Percentiles rank a stretch among this genome's conserved stretches.
phyloP scores from a whole-genome alignment of 2,113 vertebrate genomes.

The Tiliqua scincoides region DNA sequence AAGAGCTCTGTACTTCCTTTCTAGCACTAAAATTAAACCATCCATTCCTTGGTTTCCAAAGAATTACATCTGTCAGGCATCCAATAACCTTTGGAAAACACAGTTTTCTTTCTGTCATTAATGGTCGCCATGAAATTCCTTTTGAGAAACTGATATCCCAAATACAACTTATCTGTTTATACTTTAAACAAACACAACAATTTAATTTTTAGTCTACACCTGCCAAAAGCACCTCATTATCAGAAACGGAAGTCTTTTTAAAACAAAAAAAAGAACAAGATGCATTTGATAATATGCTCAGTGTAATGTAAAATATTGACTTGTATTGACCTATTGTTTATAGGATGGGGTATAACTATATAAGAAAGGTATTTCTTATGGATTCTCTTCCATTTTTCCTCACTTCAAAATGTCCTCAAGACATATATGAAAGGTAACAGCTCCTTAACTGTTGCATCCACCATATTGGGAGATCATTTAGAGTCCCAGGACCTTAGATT shows the following conservation, averaged over 20 bases:
- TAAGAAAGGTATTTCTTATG: not conserved
- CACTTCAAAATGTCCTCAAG: not conserved
- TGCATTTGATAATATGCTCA: not conserved
- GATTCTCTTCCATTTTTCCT: not conserved
- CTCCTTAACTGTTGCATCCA: not conserved
- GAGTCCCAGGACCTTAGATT: not conserved
- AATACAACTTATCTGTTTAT: conserved; percentile 44
- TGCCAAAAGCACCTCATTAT: not conserved
- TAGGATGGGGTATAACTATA: not conserved
- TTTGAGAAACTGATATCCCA: conserved; percentile 62
- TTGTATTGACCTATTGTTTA: not conserved
- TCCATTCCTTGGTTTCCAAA: conserved; percentile 72
- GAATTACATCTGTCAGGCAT: conserved; percentile 77
- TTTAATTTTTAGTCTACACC: not conserved
- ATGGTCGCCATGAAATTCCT: conserved; percentile 48
- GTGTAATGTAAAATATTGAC: not conserved
- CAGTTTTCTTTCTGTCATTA: conserved; percentile 63
- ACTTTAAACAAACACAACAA: conserved; percentile 45
- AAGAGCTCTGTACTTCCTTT: conserved; percentile 77
- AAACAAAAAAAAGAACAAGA: not conserved
- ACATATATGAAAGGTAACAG: not conserved
- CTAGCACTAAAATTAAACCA: conserved; percentile 78
- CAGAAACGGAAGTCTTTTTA: not conserved
- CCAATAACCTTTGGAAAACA: conserved; percentile 62
- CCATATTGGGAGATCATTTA: not conserved